Base-by-base conservation (phyloP, 2,888 invertebrate species). In the Branchellion lobata region DNA sequence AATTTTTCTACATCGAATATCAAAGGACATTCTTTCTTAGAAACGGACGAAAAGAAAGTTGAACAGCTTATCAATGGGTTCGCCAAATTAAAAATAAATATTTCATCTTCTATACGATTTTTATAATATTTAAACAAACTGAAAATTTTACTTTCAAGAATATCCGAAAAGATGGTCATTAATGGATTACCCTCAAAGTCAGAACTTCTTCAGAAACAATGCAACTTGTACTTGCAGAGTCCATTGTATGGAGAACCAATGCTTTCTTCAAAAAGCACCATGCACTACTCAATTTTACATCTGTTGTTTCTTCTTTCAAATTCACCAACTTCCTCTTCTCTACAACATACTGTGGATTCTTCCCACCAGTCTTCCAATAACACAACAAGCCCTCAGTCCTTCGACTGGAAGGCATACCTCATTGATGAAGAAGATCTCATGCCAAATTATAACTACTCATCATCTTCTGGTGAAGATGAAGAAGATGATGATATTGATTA, bases 71-170 rank as follows among this genome's bases (percentile, higher is more conserved):
- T 57, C 21, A 24, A n/a, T n/a, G 61, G 61, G 61, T 57, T 24
- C 5, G n/a, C 5, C n/a, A 40, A 8, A 40, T 40, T 8, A 40
- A 40, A 40, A 40, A 40, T 40, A 18, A 57, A 18, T 57, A 57
- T 57, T 57, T 18, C 61, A 57, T 57, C n/a, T n/a, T n/a, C n/a
- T n/a, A n/a, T n/a, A n/a, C n/a, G n/a, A n/a, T n/a, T n/a, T n/a
- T n/a, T n/a, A n/a, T n/a, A n/a, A n/a, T n/a, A n/a, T n/a, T n/a
- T n/a, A n/a, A n/a, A n/a, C n/a, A n/a, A n/a, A n/a, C n/a, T n/a
- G n/a, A n/a, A n/a, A n/a, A n/a, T n/a, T n/a, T n/a, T n/a, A n/a
- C 21, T 57, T 57, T 57, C 14, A 57, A 57, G 61, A 57, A 57
- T 24, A 24, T 18, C 14, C n/a, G 61, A 57, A 57, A 57, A 57